Evolutionary conservation across 2,888 invertebrate species (phyloP).

Genomic region (Caenorhabditis sp.): DNA sequence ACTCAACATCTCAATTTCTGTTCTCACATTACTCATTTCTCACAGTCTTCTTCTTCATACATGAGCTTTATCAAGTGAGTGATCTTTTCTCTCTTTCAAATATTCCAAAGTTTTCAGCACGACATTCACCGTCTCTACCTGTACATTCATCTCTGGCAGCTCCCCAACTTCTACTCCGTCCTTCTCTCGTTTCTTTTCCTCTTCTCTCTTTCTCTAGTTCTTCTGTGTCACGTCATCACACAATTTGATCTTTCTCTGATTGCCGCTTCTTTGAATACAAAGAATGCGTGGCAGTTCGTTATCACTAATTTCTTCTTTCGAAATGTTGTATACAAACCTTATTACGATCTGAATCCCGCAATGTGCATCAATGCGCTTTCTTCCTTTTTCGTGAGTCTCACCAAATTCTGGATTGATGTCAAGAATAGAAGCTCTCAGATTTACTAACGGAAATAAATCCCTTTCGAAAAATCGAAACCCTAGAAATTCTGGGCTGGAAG

Average conservation of each 20-base stretch:
- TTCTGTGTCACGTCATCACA: slow-evolving; percentile 49
- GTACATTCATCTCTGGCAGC: slow-evolving; percentile 55
- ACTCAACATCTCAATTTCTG: slow-evolving; percentile 29
- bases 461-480: slow-evolving; percentile 1
- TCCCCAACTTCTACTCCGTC: slow-evolving; percentile 53
- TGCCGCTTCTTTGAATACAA: slow-evolving; percentile 38
- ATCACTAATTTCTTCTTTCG: slow-evolving; percentile 51
- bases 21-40: slow-evolving; percentile 43
- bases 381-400: slow-evolving; percentile 22
- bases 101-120: slow-evolving; percentile 53
- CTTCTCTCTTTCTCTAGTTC: slow-evolving; percentile 38
- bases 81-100: background rate
- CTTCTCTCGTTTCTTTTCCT: slow-evolving; percentile 38
- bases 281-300: slow-evolving; percentile 41
- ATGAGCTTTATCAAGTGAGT: slow-evolving; percentile 39
- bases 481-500: no score
- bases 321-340: slow-evolving; percentile 46
- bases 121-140: slow-evolving; percentile 55
- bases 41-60: slow-evolving; percentile 12
- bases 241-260: slow-evolving; percentile 50
- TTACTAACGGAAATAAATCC: slow-evolving; percentile 16
- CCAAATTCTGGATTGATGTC: slow-evolving; percentile 43
- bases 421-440: slow-evolving; percentile 31
- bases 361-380: slow-evolving; percentile 20
- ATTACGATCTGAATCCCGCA: slow-evolving; percentile 31